Conservation (phyloP, 2,888 invertebrate genomes). For the Cryptophagus acutangulus region DNA sequence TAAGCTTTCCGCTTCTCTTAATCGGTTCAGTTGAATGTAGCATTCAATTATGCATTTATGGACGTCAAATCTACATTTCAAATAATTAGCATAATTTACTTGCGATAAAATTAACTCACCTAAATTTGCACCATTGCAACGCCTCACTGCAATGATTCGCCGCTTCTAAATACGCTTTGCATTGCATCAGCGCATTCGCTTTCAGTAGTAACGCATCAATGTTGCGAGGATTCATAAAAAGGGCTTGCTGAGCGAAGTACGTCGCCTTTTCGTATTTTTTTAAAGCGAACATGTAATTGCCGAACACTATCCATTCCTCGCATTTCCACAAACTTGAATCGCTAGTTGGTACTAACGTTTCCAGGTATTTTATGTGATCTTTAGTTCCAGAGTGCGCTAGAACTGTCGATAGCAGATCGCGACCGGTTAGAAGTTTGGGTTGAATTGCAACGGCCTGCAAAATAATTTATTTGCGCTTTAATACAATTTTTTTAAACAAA, state of each 20-base stretch:
- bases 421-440: too few species aligned
- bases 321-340: conserved; percentile 43
- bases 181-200: conserved; percentile 61
- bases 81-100: not conserved
- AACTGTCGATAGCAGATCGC: conserved; percentile 38
- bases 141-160: conserved; percentile 64
- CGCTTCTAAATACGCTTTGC: conserved; percentile 64
- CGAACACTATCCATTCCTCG: conserved; percentile 73
- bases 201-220: conserved; percentile 71
- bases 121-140: conserved; percentile 53
- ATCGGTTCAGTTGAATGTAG: conserved; percentile 62
- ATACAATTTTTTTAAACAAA: conserved; percentile 1
- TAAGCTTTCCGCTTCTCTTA: conserved; percentile 67
- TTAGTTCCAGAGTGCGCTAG: conserved; percentile 39
- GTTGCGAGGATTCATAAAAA: conserved; percentile 53
- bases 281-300: conserved; percentile 61
- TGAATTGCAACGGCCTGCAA: too few species aligned
- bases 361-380: conserved; percentile 38
- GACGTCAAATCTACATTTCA: conserved; percentile 60
- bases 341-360: conserved; percentile 31
- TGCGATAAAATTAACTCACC: conserved; percentile 27
- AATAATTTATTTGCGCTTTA: conserved; percentile 7
- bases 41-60: conserved; percentile 75
- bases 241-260: conserved; percentile 70
- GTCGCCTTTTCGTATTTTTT: conserved; percentile 65